Evolutionary conservation across 2,113 vertebrate genomes (phyloP).

Genomic region (Rhegmatorhina hoffmannsi): DNA sequence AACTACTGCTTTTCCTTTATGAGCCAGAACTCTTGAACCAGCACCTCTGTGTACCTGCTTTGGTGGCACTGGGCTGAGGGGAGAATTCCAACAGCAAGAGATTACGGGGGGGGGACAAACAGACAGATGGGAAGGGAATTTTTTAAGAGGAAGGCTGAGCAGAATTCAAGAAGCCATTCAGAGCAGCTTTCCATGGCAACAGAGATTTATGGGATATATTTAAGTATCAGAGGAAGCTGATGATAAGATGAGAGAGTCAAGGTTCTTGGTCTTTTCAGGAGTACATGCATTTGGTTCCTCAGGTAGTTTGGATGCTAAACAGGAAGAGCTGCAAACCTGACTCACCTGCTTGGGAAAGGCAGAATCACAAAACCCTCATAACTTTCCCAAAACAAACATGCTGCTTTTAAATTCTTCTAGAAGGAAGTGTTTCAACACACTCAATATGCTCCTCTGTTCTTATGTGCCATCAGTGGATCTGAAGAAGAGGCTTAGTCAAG

Average conservation of each 20-base stretch:
- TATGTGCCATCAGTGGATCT: background rate
- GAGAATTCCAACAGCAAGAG: background rate
- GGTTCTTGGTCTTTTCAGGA: background rate
- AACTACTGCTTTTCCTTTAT: background rate
- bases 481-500: background rate
- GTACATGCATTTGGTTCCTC: background rate
- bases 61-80: background rate
- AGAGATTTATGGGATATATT: background rate
- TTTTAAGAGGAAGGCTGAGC: background rate
- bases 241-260: background rate
- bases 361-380: background rate
- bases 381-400: background rate
- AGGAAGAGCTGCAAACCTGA: background rate
- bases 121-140: background rate
- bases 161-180: conserved; percentile 2
- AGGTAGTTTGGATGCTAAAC: background rate
- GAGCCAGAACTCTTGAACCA: background rate
- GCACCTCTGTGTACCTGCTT: background rate
- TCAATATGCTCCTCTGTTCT: background rate
- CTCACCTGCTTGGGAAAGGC: background rate
- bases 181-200: conserved; percentile 15
- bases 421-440: background rate
- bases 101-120: background rate
- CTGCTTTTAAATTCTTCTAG: background rate
- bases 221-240: background rate